Conservation (phyloP, 2,797 vertebrate genomes). For the Brachyrhaphis roseni region DNA sequence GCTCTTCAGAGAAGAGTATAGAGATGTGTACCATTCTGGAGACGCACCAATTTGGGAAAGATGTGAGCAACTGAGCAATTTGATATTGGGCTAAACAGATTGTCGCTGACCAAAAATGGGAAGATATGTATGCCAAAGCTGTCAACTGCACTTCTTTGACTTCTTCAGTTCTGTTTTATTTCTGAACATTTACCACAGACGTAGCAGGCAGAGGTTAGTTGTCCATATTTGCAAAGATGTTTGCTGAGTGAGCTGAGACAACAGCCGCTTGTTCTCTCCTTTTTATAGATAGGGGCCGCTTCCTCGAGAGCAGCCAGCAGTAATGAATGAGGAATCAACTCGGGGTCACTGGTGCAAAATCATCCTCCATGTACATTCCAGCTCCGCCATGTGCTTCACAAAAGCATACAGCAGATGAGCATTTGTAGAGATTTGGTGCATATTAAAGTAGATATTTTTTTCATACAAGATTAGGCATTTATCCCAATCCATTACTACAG, state of each 20-base stretch:
- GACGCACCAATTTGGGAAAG: conserved; percentile 8
- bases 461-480: background rate
- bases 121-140: conserved; percentile 38
- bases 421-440: background rate
- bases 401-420: conserved; percentile 24
- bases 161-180: conserved; percentile 79
- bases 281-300: conserved; percentile 58
- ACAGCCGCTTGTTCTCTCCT: conserved; percentile 71
- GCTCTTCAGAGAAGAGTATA: conserved; percentile 35
- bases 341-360: conserved; percentile 44
- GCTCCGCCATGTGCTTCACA: conserved; percentile 40
- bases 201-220: conserved; percentile 62
- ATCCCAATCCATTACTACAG: background rate
- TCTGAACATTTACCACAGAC: conserved; percentile 69
- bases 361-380: conserved; percentile 52
- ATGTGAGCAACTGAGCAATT: background rate
- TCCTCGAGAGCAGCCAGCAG: conserved; percentile 66
- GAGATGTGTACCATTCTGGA: conserved; percentile 16
- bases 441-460: background rate
- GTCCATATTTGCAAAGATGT: conserved; percentile 68
- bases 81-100: conserved; percentile 19
- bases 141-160: conserved; percentile 54
- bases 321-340: conserved; percentile 58
- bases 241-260: conserved; percentile 75
- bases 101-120: conserved; percentile 2